Evolutionary conservation across 2,888 invertebrate genomes (phyloP), one percentile per base, ranked within the genome.

Genomic region (Dasypolia templi): DNA sequence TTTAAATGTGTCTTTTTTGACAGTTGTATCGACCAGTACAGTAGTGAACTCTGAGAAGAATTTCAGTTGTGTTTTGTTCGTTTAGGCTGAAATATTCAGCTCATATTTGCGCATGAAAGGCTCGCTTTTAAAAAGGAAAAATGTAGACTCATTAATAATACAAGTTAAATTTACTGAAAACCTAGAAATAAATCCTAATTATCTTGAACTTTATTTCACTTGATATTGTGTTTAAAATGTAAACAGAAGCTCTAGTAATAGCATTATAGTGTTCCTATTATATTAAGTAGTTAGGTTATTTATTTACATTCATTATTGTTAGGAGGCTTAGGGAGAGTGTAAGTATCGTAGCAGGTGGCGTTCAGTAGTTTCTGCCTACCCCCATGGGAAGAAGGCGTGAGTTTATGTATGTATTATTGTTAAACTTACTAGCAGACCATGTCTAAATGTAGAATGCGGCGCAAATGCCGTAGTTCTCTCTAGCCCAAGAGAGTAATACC

Each of bases 191-290:
- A 39, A 53, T 39, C 7, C 26, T 39, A 58, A 53, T 42, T 17
- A 22, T 58, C 42, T 67, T 56, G 68, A 68, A 19, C 6, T 42
- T 42, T 29, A 17, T 65, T 66, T 51, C 6, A n/a, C 17, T 69
- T 58, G 26, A 19, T 29, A 29, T 17, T 55, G 44, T 71, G 44
- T 22, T 55, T 62, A 29, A 39, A 56, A 42, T 53, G 29, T 44
- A 65, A 55, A 46, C n/a, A 29, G n/a, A 53, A 29, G 59, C 53
- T 39, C n/a, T 67, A 22, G 17, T 2, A 9, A 29, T 44, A 53
- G 11, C 53, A 46, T 44, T n/a, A 55, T 46, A 32, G 72, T 66
- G 77, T 77, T 77, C 77, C 77, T 77, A 77, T 72, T 64, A 53
- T 22, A 64, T 46, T 55, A 59, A 53, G 39, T 77, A 77, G 49